Evolutionary conservation across 2,113 vertebrate species (phyloP).

Genomic region (Scatophagus argus): DNA sequence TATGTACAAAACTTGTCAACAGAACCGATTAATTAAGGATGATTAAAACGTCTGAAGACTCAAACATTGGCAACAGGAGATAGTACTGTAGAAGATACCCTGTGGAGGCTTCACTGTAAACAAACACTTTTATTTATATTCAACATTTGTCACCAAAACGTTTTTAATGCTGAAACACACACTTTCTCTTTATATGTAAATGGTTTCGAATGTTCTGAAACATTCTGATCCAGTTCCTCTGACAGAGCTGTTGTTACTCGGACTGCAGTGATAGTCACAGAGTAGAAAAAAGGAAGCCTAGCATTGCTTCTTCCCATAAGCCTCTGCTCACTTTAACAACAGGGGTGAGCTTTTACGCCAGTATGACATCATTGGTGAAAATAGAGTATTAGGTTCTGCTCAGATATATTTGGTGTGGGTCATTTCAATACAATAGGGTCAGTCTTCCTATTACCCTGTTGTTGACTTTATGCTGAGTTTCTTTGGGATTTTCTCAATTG

Average conservation of each 20-base stretch:
- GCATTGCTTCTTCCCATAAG: slow-evolving; percentile 1
- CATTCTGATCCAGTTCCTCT: not conserved
- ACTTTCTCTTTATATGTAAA: not conserved
- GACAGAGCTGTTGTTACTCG: not conserved
- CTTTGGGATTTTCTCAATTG: slow-evolving; percentile 10
- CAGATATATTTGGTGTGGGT: slow-evolving; percentile 51
- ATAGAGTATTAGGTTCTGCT: slow-evolving; percentile 37
- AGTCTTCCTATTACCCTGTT: slow-evolving; percentile 64
- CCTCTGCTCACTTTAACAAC: slow-evolving; percentile 26
- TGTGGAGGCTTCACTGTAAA: slow-evolving; percentile 25
- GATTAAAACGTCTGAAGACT: slow-evolving; percentile 36
- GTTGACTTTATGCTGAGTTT: slow-evolving; percentile 51
- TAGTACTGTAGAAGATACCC: slow-evolving; percentile 2
- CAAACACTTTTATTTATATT: slow-evolving; percentile 30
- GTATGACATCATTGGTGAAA: slow-evolving; percentile 35
- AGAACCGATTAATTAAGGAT: slow-evolving; percentile 34
- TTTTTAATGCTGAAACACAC: not conserved
- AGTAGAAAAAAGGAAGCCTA: not conserved
- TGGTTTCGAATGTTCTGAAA: not conserved
- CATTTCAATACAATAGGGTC: slow-evolving; percentile 63
- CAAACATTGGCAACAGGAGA: slow-evolving; percentile 30
- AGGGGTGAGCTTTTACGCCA: slow-evolving; percentile 14
- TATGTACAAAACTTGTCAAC: slow-evolving; percentile 21
- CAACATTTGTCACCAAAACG: not conserved
- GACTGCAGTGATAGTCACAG: not conserved